Evolutionary conservation across 2,113 vertebrate species (phyloP).

Genomic region (Pedionomus torquatus): DNA sequence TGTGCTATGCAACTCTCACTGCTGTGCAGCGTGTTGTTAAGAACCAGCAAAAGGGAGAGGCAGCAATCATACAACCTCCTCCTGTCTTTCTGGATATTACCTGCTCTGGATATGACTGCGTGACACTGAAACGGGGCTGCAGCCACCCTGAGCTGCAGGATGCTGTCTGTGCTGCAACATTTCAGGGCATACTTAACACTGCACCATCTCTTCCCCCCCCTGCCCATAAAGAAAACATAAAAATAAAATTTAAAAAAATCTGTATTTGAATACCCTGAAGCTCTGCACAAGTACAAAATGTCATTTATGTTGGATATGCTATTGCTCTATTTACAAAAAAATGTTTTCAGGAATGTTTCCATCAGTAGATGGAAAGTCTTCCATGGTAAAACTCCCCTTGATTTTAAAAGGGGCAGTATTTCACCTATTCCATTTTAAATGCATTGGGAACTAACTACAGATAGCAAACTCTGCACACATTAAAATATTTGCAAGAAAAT

Average conservation of each 20-base stretch:
- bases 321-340: background rate
- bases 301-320: fast-evolving
- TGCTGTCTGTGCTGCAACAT: background rate
- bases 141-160: background rate
- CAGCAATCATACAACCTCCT: background rate
- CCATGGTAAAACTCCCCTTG: background rate
- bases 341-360: background rate
- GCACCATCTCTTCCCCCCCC: background rate
- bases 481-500: background rate
- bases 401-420: background rate
- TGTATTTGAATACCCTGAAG: background rate
- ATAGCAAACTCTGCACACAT: background rate
- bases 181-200: background rate
- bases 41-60: conserved; percentile 26
- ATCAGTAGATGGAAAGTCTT: background rate
- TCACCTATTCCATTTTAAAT: background rate
- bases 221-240: background rate
- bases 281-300: background rate
- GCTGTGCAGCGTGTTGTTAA: background rate
- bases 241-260: background rate
- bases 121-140: background rate
- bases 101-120: background rate
- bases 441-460: background rate
- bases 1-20: background rate
- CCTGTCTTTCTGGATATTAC: conserved; percentile 12